Base-by-base conservation (phyloP, 1,140 invertebrate species). In the Zaprionus lachaisei region DNA sequence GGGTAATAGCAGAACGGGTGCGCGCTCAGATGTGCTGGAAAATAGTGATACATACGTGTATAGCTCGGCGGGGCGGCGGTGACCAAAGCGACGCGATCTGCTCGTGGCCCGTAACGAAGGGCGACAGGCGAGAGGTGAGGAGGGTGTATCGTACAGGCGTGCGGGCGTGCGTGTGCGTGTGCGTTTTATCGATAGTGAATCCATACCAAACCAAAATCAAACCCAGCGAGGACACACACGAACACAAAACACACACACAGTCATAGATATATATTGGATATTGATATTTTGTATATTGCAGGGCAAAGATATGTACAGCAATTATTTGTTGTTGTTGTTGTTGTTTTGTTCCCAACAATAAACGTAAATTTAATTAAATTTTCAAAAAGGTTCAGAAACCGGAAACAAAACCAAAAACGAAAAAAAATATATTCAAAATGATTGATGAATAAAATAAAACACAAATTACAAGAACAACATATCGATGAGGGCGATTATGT, bases 11-110 rank as follows among this genome's bases (percentile, higher is more conserved):
- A 93, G 79, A 93, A 93, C 83, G 93, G 93, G 89, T 93, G 92
- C 86, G 91, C 79, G 85, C 90, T 92, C 91, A 92, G 80, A 77
- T 93, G 92, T 93, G 92, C 92, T 92, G 92, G 92, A 93, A 93
- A 94, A 92, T 93, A 93, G 91, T 93, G 94, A 91, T 94, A 94
- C 85, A 94, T 93, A 89, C 94, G 92, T 91, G 93, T 93, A 93
- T 94, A 94, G 92, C 93, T 94, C 72, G 93, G 93, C 80, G 94
- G 93, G 76, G 93, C 93, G 72, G 93, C 93, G 69, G 93, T 92
- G 86, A 93, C 93, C 77, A 93, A 79, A 63, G 92, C 93, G 89
- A 93, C 92, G 76, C 92, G 91, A 94, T 94, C 93, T 94, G 93
- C 47, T 34, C 31, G 31, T 60, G 62, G 41, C 70, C 64, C 67